These are phyloP conservation scores for Eupeodes luniger DNA, from an alignment of 2,888 invertebrate genomes.

Conservation along the genomic window DNA sequence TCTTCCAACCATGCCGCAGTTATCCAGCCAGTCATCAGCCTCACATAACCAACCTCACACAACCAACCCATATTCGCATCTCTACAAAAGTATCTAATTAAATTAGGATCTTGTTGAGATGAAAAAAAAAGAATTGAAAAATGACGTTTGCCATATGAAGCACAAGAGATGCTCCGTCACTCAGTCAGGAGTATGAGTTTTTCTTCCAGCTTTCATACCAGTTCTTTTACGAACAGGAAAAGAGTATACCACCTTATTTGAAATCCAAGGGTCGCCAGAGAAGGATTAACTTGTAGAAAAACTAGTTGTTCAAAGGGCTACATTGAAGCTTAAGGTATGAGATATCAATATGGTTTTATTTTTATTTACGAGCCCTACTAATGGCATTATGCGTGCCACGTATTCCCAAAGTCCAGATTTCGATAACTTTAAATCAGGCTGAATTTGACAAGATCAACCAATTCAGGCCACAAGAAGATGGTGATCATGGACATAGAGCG, in stretches of 20 bases:
- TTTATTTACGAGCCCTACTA: no score
- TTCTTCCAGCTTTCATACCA: slow-evolving; percentile 21
- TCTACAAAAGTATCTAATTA: slow-evolving; percentile 68
- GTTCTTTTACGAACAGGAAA: no score
- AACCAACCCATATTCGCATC: slow-evolving; percentile 22
- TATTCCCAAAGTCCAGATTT: no score
- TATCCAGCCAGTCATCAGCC: background rate
- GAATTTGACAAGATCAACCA: no score
- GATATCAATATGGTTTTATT: no score
- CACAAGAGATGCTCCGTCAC: slow-evolving; percentile 58
- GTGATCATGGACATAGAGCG: no score
- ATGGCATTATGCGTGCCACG: no score
- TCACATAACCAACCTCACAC: background rate
- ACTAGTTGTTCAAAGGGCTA: background rate
- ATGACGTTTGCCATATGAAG: slow-evolving; percentile 69
- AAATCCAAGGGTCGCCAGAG: background rate
- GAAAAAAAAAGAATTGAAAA: slow-evolving; percentile 64
- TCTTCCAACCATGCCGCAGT: background rate
- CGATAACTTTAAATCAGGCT: no score
- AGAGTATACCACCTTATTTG: slow-evolving; percentile 1
- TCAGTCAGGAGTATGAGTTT: slow-evolving; percentile 5
- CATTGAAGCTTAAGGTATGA: no score
- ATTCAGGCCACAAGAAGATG: no score
- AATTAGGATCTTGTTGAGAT: slow-evolving; percentile 62
- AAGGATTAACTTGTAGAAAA: background rate